Conservation (phyloP, 1,140 invertebrate species). For the Drosophila santomea region DNA sequence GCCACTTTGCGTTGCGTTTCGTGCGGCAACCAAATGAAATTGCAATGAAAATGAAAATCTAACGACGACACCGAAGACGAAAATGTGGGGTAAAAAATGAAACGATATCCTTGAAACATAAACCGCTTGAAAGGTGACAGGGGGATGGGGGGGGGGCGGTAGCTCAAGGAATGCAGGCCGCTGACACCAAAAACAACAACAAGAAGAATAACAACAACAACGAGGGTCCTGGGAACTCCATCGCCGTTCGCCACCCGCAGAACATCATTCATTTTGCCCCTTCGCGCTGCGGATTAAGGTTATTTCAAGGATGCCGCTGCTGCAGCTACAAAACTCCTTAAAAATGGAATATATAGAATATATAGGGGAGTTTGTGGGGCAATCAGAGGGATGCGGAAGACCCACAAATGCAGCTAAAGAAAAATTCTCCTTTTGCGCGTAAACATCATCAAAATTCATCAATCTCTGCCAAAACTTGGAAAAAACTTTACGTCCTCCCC, state of each 20-base stretch:
- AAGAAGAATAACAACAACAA: slow-evolving; percentile 1
- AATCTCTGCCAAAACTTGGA: slow-evolving; percentile 84
- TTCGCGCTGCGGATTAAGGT: slow-evolving; percentile 81
- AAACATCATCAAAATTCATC: slow-evolving; percentile 84
- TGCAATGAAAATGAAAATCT: slow-evolving; percentile 82
- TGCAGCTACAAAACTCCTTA: slow-evolving; percentile 22
- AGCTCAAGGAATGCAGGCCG: slow-evolving; percentile 55
- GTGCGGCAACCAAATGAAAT: slow-evolving; percentile 80
- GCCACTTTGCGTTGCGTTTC: slow-evolving; percentile 75
- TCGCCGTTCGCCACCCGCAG: slow-evolving; percentile 35
- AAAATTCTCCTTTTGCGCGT: slow-evolving; percentile 76
- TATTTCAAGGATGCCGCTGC: slow-evolving; percentile 80
- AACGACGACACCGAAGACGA: slow-evolving; percentile 54
- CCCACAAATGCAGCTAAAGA: slow-evolving; percentile 55
- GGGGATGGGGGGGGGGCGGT: background rate
- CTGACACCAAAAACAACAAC: slow-evolving; percentile 35
- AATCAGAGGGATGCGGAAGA: slow-evolving; percentile 9
- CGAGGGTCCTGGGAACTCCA: background rate
- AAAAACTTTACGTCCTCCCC: slow-evolving; percentile 51
- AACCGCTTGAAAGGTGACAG: slow-evolving; percentile 12
- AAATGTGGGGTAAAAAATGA: slow-evolving; percentile 74
- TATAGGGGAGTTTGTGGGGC: background rate
- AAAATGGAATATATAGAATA: background rate
- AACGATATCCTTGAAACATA: slow-evolving; percentile 78
- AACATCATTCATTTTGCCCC: slow-evolving; percentile 82